Base-by-base conservation (phyloP, 2,797 vertebrate genomes). In the Crocidura indochinensis region DNA sequence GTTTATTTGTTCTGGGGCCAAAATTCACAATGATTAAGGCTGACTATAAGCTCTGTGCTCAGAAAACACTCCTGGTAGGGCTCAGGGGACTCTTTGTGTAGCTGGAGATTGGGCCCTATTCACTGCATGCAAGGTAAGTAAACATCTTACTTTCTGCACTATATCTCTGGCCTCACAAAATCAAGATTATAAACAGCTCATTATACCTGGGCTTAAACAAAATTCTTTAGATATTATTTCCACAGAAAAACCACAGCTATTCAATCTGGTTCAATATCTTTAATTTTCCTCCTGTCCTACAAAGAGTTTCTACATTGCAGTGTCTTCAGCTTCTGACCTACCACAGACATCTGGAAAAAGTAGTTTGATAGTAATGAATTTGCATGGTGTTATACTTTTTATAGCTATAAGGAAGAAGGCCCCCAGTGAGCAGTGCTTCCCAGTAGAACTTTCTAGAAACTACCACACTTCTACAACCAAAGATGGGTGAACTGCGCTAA, bases 281-380 rank as follows among this genome's bases (percentile, higher is more conserved):
- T 88, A 26, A 69, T 87, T 83, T 90, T 62, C 76, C 49, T 89
- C 56, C 75, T 89, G 92, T 91, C 19, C 31, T 79, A 82, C 22
- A 75, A 84, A 82, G 65, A 87, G 31, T 26, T 76, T 72, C 24
- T 71, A 27, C 89, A 75, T 72, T 88, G 12, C 49, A 83, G 44
- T 69, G 88, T 87, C 47, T 84, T 31, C 71, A 65, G 44, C 8
- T 71, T 10, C 67, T 78, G 15, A 9, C 26, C 72, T 6, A 31
- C 73, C 31, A 67, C 84, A 24, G 56, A 88, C 51, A 87, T 84
- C 74, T 76, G 27, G 74, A 94, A 94, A 95, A 15, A 12, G 24
- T 89, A 91, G 75, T 65, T 77, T 95, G 92, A 81, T 49, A 94
- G 74, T 53, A 86, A 38, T 87, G 26, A 20, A 26, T 67, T 94